phyloP scores from a whole-genome alignment of 2,797 vertebrate species.

The Oreochromis grahami region DNA sequence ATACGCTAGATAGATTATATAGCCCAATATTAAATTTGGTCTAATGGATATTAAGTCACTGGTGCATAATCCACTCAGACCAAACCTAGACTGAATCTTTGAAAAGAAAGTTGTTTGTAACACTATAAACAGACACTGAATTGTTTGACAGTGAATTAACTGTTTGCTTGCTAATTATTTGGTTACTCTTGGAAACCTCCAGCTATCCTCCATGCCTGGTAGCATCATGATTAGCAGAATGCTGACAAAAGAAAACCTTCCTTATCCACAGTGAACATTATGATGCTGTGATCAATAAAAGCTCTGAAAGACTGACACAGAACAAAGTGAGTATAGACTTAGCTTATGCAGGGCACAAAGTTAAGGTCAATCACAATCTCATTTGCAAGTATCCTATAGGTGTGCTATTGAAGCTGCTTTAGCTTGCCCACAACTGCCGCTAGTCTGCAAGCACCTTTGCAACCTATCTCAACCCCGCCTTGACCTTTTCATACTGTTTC shows the following conservation, averaged over 20 bases:
- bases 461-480: background rate
- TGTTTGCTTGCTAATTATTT: slow-evolving; percentile 4
- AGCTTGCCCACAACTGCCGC: background rate
- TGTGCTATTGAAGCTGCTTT: background rate
- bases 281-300: background rate
- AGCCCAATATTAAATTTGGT: background rate
- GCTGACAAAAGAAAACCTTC: background rate
- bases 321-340: background rate
- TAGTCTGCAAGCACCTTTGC: background rate
- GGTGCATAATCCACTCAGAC: background rate
- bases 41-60: background rate
- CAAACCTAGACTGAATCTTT: background rate
- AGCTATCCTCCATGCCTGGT: background rate
- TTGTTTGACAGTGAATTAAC: background rate
- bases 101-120: background rate
- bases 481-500: background rate
- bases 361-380: background rate
- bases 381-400: background rate
- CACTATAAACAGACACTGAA: background rate
- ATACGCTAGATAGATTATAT: background rate
- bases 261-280: background rate
- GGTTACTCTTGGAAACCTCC: slow-evolving; percentile 4
- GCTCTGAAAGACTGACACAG: background rate
- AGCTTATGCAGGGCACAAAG: background rate
- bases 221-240: background rate